Percentiles rank a stretch among this genome's conserved stretches.
Conservation (phyloP, 2,113 vertebrate genomes). For the Cottus gobio region DNA sequence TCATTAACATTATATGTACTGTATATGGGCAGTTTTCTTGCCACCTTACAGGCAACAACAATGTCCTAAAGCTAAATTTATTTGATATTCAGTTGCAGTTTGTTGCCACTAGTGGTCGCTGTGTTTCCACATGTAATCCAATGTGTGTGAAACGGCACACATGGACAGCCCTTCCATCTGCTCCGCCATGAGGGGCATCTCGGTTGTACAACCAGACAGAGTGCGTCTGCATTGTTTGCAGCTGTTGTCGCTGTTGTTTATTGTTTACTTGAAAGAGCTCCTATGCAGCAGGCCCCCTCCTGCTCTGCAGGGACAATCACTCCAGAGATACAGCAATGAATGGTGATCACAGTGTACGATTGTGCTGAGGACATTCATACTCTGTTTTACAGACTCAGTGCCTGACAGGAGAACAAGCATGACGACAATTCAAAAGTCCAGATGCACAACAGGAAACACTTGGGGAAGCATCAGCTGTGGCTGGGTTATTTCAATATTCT, state of each 20-base stretch:
- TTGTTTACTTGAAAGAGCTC: conserved; percentile 70
- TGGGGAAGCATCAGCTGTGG: conserved; percentile 24
- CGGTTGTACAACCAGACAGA: conserved; percentile 33
- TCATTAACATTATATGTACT: conserved; percentile 22
- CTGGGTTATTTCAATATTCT: conserved; percentile 13
- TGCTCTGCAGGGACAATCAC: conserved; percentile 68
- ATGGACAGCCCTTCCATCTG: conserved; percentile 36
- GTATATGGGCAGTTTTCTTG: conserved; percentile 29
- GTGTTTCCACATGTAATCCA: conserved; percentile 51
- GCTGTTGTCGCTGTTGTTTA: conserved; percentile 55
- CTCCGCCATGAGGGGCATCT: neutral
- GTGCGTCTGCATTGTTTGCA: conserved; percentile 52
- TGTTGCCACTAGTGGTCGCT: conserved; percentile 66
- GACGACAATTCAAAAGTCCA: conserved; percentile 15
- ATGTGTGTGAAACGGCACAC: conserved; percentile 24
- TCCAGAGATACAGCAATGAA: conserved; percentile 45
- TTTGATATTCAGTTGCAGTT: conserved; percentile 42
- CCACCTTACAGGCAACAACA: conserved; percentile 16
- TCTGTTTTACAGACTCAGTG: conserved; percentile 41
- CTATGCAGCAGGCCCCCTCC: conserved; percentile 63
- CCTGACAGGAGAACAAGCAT: conserved; percentile 35
- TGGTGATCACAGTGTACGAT: conserved; percentile 30
- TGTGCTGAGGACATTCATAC: conserved; percentile 52
- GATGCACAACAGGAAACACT: conserved; percentile 34
- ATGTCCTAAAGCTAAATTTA: conserved; percentile 13